These are phyloP conservation scores for Dicentrarchus labrax DNA, from an alignment of 2,113 vertebrate genomes.

Conservation along the genomic window DNA sequence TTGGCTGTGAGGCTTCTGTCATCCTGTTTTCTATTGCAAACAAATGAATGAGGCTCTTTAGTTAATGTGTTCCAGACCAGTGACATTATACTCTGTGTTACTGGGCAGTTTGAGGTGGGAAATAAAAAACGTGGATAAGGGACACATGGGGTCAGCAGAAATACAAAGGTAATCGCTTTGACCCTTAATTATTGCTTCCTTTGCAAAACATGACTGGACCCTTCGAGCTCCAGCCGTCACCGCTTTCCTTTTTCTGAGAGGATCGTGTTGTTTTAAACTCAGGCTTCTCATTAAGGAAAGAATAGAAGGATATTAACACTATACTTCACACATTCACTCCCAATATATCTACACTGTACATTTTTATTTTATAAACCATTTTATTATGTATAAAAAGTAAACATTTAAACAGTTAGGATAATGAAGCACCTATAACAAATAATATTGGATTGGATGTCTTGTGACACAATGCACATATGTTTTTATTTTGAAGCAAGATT, in stretches of 20 bases:
- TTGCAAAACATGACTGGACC: slow-evolving; percentile 67
- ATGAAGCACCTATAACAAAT: not conserved
- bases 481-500: no score
- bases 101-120: slow-evolving; percentile 30
- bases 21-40: slow-evolving; percentile 49
- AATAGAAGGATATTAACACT: slow-evolving; percentile 47
- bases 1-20: slow-evolving; percentile 53
- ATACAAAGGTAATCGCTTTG: slow-evolving; percentile 82
- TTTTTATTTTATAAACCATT: not conserved
- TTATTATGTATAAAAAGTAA: not conserved
- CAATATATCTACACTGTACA: not conserved
- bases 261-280: slow-evolving; percentile 61
- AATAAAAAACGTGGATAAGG: slow-evolving; percentile 38
- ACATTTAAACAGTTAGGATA: not conserved
- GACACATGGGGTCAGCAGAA: slow-evolving; percentile 66
- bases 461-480: not conserved
- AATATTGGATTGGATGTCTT: no score
- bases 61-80: slow-evolving; percentile 79
- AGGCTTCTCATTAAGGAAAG: slow-evolving; percentile 40
- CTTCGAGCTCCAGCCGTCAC: slow-evolving; percentile 42
- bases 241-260: slow-evolving; percentile 57
- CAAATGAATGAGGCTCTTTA: slow-evolving; percentile 62
- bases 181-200: slow-evolving; percentile 84
- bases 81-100: slow-evolving; percentile 54
- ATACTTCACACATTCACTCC: slow-evolving; percentile 24